A percentile compares a stretch with the other conserved stretches of the same genome.
Conservation (phyloP, 2,888 invertebrate genomes). For the Baronia brevicornis region DNA sequence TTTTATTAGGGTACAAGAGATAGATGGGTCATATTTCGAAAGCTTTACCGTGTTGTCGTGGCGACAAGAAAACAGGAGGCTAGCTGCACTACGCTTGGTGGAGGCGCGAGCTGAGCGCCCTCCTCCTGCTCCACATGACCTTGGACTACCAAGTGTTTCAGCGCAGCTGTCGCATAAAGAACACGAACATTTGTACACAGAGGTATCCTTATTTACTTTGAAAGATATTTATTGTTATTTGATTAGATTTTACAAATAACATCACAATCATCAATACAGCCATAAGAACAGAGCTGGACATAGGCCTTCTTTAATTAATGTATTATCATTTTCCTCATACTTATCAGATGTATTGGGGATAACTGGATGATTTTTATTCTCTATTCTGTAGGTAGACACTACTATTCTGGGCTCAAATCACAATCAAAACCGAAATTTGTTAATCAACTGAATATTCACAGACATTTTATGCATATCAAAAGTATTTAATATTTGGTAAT, state of each 20-base stretch:
- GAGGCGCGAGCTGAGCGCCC: slow-evolving; percentile 84
- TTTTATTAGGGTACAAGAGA: slow-evolving; percentile 96
- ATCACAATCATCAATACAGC: no score
- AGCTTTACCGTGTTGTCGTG: slow-evolving; percentile 93
- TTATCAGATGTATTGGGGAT: no score
- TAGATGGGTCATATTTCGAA: slow-evolving; percentile 96
- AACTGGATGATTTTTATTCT: no score
- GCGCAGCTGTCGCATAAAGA: slow-evolving; percentile 81
- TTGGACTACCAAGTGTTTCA: slow-evolving; percentile 85
- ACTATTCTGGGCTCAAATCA: no score
- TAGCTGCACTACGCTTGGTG: slow-evolving; percentile 84
- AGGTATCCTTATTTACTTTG: slow-evolving; percentile 36
- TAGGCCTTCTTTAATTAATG: no score
- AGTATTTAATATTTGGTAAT: no score
- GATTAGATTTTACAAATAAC: neutral
- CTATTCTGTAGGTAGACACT: no score
- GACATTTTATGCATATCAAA: no score
- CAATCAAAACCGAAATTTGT: no score
- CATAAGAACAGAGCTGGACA: no score
- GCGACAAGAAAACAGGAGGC: slow-evolving; percentile 92
- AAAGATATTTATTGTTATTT: neutral
- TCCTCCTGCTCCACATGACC: slow-evolving; percentile 70
- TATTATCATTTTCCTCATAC: no score
- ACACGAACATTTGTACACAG: slow-evolving; percentile 68
- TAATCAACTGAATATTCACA: no score